Evolutionary conservation across 2,888 invertebrate genomes (phyloP).

Genomic region (Cryptocheilus praepositus): DNA sequence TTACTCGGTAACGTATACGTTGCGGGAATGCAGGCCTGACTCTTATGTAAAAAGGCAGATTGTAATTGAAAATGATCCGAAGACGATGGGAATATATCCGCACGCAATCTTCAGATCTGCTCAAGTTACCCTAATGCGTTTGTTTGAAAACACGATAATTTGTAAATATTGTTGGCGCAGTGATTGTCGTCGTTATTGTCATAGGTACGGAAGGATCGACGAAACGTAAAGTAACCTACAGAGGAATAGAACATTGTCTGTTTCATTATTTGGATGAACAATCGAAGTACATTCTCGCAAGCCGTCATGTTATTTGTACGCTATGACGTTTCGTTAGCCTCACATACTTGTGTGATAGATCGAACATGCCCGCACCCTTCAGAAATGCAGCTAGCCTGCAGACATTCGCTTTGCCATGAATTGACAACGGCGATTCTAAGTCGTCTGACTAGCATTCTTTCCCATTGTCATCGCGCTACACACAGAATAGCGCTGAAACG

Average conservation of each 20-base stretch:
- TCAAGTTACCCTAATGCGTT: neutral
- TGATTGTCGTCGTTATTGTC: too few species aligned
- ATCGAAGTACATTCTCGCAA: neutral
- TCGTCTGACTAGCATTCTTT: too few species aligned
- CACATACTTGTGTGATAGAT: too few species aligned
- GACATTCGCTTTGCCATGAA: conserved; percentile 40
- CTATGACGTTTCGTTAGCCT: too few species aligned
- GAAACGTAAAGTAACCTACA: too few species aligned
- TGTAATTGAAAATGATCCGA: neutral
- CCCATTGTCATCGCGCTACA: too few species aligned
- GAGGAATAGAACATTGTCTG: neutral
- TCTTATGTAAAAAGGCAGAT: neutral
- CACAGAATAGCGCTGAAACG: too few species aligned
- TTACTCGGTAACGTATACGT: neutral
- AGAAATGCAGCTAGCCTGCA: conserved; percentile 42
- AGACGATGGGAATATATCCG: neutral
- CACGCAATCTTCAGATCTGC: neutral
- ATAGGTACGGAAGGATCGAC: too few species aligned
- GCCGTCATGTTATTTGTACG: neutral
- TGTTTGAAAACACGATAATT: neutral
- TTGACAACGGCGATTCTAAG: conserved; percentile 38
- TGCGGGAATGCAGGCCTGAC: neutral
- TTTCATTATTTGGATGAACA: neutral
- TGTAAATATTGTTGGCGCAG: neutral
- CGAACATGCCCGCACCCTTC: conserved; percentile 22